Base-by-base conservation (phyloP, 1,140 invertebrate genomes). In the Coenobita brevimanus region DNA sequence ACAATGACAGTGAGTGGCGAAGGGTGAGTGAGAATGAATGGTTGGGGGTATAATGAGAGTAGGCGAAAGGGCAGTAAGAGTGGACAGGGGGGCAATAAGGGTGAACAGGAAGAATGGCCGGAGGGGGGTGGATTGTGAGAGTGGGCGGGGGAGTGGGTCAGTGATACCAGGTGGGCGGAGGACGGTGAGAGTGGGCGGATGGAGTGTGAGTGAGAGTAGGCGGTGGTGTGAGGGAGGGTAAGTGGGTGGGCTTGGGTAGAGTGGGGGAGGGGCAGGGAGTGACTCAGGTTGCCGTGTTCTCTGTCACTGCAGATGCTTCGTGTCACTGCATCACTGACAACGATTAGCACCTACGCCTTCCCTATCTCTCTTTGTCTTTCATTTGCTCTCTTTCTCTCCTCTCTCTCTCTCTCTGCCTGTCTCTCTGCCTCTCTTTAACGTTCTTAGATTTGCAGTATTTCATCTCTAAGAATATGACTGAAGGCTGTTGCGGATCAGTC, bases 231-330 rank as follows among this genome's bases (percentile, higher is more conserved):
- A 33, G 62, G 27, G 62, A n/a, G 62, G 21, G 62, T 33, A 30
- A 67, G 36, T 67, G 62, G 36, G 62, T 13, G 62, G 36, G 62
- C 62, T 33, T 30, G 62, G 62, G 10, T 67, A 33, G 36, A n/a
- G 62, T 33, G 36, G 62, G 62, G 27, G 62, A 30, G 62, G n/a
- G n/a, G 62, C 62, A 67, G 62, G 62, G n/a, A n/a, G n/a, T n/a
- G n/a, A n/a, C n/a, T n/a, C n/a, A n/a, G n/a, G n/a, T n/a, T n/a
- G n/a, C n/a, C n/a, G n/a, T n/a, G n/a, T n/a, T n/a, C n/a, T n/a
- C n/a, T n/a, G n/a, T n/a, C n/a, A n/a, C n/a, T n/a, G n/a, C n/a
- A n/a, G n/a, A n/a, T n/a, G n/a, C n/a, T n/a, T n/a, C n/a, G n/a
- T n/a, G n/a, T n/a, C n/a, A n/a, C n/a, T n/a, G n/a, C n/a, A n/a